Base-by-base conservation (phyloP, 2,113 vertebrate species). In the Oxyura jamaicensis region DNA sequence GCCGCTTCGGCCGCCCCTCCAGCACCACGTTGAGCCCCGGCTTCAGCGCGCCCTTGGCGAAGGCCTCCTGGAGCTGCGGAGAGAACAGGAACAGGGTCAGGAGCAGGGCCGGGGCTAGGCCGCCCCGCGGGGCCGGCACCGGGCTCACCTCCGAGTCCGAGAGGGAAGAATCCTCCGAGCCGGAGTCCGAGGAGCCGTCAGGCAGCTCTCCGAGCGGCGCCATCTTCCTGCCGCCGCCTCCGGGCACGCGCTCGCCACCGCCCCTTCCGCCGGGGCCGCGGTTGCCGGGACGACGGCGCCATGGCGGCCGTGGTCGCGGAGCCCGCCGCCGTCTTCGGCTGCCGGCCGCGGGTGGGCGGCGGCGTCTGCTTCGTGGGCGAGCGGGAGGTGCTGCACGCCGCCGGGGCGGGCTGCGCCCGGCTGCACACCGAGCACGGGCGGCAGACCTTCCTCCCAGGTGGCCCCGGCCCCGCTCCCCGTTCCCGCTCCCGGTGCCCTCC, bases 361-460 rank as follows among this genome's bases (percentile, higher is more conserved):
- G 99, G 99, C 31, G 39, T 99, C 80, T 98, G 98, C 83, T 99
- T 98, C 97, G 90, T 98, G 63, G 98, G 99, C 74, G 99, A 99
- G 16, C 98, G 98, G 50, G 99, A 98, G 7, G 93, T 99, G 36
- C 97, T 99, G 12, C 99, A 98, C 85, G 98, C 99, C 46, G 96
- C 97, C 66, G 99, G 99, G 36, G 98, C 98, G 95, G 97, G 98
- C 97, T 99, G 98, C 77, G 97, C 99, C 62, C 98, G 98, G 63
- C 98, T 99, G 89, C 99, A 99, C 97, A 95, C 98, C 8, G 97
- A 98, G 87, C 98, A 98, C 33, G 98, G 98, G 90, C 97, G 98
- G 93, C 99, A 99, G 96, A 98, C 96, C 94, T 98, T 99, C 95
- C 98, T 99, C 91, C 97, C 98, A 98, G 99, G 99, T 99, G 97